Conservation (phyloP, 2,888 invertebrate species). For the Dichetophora obliterata region DNA sequence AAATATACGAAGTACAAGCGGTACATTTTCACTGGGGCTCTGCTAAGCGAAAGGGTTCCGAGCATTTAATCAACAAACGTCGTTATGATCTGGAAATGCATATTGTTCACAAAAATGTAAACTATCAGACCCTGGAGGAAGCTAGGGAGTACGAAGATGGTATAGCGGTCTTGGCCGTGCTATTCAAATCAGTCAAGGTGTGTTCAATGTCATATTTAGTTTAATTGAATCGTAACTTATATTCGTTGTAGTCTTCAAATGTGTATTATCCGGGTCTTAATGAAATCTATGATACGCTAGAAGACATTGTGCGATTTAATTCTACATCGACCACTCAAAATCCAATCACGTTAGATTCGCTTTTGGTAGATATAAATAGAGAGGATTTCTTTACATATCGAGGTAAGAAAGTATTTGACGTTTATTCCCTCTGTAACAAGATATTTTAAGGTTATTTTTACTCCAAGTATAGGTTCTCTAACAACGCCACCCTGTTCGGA, state of each 20-base stretch:
- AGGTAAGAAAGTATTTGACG: slow-evolving; percentile 67
- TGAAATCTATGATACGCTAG: slow-evolving; percentile 55
- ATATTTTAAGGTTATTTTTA: neutral
- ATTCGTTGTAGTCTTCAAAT: slow-evolving; percentile 48
- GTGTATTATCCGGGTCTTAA: slow-evolving; percentile 55
- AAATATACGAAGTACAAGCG: slow-evolving; percentile 56
- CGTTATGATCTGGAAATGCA: slow-evolving; percentile 77
- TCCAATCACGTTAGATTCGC: slow-evolving; percentile 57
- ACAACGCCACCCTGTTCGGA: slow-evolving; percentile 83
- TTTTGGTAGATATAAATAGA: slow-evolving; percentile 58
- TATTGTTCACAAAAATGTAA: slow-evolving; percentile 76
- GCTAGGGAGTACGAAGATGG: slow-evolving; percentile 73
- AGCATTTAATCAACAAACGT: slow-evolving; percentile 59
- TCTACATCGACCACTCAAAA: slow-evolving; percentile 52
- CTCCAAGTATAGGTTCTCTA: slow-evolving; percentile 73
- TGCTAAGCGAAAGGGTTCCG: slow-evolving; percentile 77
- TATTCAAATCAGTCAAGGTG: slow-evolving; percentile 72
- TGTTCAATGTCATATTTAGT: neutral
- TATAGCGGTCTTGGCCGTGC: slow-evolving; percentile 75
- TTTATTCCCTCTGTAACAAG: no score
- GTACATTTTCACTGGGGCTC: slow-evolving; percentile 79
- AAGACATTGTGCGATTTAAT: slow-evolving; percentile 54
- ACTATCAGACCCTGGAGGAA: slow-evolving; percentile 71
- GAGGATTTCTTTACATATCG: slow-evolving; percentile 61
- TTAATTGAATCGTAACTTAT: neutral